Percentiles rank a stretch among this genome's conserved stretches.
These are phyloP conservation scores for Himalopsyche phryganea DNA, from an alignment of 1,140 invertebrate genomes.

Conservation along the genomic window DNA sequence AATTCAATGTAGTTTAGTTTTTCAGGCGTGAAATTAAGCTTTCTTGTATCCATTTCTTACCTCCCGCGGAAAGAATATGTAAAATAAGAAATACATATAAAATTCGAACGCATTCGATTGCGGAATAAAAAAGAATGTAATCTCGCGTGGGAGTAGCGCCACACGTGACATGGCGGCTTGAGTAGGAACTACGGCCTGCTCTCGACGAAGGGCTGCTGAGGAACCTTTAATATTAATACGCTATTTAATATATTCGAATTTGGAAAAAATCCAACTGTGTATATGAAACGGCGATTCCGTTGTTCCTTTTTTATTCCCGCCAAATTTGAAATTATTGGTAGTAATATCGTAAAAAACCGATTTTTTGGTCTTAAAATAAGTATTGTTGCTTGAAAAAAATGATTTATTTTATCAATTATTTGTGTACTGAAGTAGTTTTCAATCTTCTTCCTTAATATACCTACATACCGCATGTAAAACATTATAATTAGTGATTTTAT, in stretches of 20 bases:
- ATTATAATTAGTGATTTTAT: too few species aligned
- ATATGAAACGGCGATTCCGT: background rate
- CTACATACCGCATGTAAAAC: too few species aligned
- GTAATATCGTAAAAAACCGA: too few species aligned
- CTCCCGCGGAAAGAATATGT: background rate
- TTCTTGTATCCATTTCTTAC: background rate
- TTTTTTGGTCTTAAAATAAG: too few species aligned
- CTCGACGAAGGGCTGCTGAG: constrained; percentile 2
- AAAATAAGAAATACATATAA: constrained; percentile 27
- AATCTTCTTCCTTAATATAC: too few species aligned
- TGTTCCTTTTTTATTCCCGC: background rate
- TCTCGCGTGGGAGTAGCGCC: constrained; percentile 23
- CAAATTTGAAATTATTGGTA: too few species aligned
- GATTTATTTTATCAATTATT: too few species aligned
- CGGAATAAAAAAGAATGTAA: constrained; percentile 31
- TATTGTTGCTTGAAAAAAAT: too few species aligned
- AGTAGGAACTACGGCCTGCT: constrained; percentile 2
- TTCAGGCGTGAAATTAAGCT: background rate
- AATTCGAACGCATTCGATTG: constrained; percentile 34
- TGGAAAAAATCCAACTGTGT: background rate
- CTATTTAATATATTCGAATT: constrained; percentile 33
- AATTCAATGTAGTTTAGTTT: background rate
- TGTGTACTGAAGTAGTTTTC: too few species aligned
- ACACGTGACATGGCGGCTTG: constrained; percentile 23
- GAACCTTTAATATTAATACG: constrained; percentile 31